Conservation (phyloP, 2,888 invertebrate species). For the Thyatira batis region DNA sequence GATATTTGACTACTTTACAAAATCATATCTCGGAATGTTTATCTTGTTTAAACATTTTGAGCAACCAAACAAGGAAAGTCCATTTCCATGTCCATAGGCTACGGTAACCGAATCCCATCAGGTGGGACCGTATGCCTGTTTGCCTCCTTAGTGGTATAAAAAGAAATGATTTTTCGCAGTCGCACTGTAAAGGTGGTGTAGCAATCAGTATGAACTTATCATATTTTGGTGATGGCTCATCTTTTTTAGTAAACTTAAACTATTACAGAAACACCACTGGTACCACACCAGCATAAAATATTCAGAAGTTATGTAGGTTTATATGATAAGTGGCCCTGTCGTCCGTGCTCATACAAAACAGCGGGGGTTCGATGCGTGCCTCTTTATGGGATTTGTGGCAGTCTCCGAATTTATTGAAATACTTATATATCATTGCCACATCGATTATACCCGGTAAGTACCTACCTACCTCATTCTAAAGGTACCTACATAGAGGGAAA, state of each 20-base stretch:
- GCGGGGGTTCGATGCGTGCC: not conserved
- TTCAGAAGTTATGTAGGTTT: not conserved
- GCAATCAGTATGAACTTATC: no score
- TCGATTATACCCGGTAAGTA: not conserved
- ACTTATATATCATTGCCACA: not conserved
- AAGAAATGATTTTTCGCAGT: no score
- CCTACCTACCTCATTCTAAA: not conserved
- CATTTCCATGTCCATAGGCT: no score
- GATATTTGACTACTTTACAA: not conserved
- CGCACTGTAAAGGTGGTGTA: no score
- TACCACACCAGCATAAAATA: not conserved
- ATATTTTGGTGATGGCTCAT: not conserved
- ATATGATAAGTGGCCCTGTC: not conserved
- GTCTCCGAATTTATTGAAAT: not conserved
- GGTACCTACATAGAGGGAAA: not conserved
- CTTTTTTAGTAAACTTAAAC: not conserved
- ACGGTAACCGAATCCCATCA: no score
- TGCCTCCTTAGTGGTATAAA: no score
- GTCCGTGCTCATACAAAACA: not conserved
- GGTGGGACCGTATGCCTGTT: no score
- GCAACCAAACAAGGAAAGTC: not conserved
- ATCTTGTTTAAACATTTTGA: slow-evolving; percentile 2
- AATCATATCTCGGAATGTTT: slow-evolving; percentile 1
- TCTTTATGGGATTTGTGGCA: not conserved
- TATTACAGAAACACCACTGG: not conserved